These are phyloP conservation scores for Azemiops feae DNA, from an alignment of 2,113 vertebrate species.

Conservation along the genomic window DNA sequence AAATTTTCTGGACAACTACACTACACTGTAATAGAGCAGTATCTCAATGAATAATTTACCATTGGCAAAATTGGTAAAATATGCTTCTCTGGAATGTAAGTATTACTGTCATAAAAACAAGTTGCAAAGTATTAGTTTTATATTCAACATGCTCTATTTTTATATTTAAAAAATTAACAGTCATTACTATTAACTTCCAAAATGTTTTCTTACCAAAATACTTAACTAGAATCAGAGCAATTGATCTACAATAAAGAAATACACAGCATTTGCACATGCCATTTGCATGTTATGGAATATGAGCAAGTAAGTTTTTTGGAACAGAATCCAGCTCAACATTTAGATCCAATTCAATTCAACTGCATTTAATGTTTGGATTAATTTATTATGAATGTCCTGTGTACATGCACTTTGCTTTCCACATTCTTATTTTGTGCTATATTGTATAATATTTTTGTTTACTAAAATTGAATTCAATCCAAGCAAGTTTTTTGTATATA, in stretches of 20 bases:
- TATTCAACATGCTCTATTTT: not conserved
- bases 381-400: not conserved
- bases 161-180: not conserved
- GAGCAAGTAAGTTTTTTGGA: not conserved
- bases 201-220: not conserved
- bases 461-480: not conserved
- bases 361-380: not conserved
- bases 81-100: not conserved
- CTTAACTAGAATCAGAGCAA: not conserved
- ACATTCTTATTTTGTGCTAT: not conserved
- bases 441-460: not conserved
- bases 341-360: not conserved
- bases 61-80: not conserved
- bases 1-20: not conserved
- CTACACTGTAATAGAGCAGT: not conserved
- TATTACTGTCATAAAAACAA: not conserved
- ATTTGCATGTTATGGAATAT: not conserved
- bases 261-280: no score
- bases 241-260: not conserved
- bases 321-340: not conserved
- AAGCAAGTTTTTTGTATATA: not conserved
- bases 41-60: not conserved
- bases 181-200: no score
- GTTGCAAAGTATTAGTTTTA: not conserved
- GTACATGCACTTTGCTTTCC: not conserved